A percentile compares a stretch with the other conserved stretches of the same genome.
These are phyloP conservation scores for Monochamus alternatus DNA, from an alignment of 2,888 invertebrate species.

Conservation along the genomic window DNA sequence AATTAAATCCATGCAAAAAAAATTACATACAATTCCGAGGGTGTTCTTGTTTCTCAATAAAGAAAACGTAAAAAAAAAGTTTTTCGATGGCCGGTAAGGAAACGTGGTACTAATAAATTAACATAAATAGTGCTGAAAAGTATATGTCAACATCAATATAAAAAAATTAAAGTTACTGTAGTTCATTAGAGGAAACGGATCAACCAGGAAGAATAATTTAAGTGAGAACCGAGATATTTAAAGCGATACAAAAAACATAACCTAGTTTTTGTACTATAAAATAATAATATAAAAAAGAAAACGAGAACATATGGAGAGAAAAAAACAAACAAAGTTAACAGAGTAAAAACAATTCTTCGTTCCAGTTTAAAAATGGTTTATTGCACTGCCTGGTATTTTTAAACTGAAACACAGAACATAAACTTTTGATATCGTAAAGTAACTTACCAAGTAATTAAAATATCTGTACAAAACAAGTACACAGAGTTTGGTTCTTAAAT, in stretches of 20 bases:
- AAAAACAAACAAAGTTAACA: conserved; percentile 50
- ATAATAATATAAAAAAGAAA: conserved; percentile 56
- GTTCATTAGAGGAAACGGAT: conserved; percentile 37
- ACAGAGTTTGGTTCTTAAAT: conserved; percentile 64
- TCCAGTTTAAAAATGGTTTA: conserved; percentile 58
- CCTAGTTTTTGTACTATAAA: conserved; percentile 64
- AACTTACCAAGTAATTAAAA: conserved; percentile 57
- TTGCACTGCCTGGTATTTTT: conserved; percentile 56
- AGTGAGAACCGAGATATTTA: conserved; percentile 45
- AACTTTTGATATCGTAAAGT: conserved; percentile 46
- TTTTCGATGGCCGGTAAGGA: not conserved
- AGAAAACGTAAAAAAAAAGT: not conserved
- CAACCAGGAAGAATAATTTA: conserved; percentile 51
- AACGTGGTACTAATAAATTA: no score
- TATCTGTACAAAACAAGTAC: conserved; percentile 66
- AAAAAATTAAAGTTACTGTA: conserved; percentile 43
- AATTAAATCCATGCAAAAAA: no score
- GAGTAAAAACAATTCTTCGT: conserved; percentile 53
- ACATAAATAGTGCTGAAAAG: conserved; percentile 40
- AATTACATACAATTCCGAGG: no score
- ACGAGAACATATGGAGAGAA: conserved; percentile 40
- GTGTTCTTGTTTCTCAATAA: not conserved
- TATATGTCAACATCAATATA: conserved; percentile 64
- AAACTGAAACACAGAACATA: conserved; percentile 55
- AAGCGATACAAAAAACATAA: conserved; percentile 61